These are phyloP conservation scores for Druon quercuslanigerum DNA, from an alignment of 1,140 invertebrate species.

Conservation along the genomic window DNA sequence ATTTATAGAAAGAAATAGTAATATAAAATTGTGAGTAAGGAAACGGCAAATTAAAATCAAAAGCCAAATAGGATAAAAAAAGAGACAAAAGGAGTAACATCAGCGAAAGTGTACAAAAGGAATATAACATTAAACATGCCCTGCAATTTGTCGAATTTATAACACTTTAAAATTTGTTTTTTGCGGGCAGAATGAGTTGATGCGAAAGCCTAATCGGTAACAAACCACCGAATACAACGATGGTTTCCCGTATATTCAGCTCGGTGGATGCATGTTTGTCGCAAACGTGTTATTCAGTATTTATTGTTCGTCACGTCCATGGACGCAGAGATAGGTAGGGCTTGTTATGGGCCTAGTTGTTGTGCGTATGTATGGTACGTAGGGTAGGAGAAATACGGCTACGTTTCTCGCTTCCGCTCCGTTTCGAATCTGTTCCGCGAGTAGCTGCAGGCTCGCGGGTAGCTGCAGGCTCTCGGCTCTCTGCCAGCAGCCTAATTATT, in stretches of 20 bases:
- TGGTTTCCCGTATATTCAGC: constrained; percentile 39
- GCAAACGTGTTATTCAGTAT: constrained; percentile 50
- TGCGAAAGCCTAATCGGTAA: constrained; percentile 32
- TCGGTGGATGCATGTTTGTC: constrained; percentile 16
- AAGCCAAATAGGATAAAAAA: no score
- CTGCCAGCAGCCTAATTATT: constrained; percentile 72
- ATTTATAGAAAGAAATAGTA: no score
- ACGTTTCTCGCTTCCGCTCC: constrained; percentile 40
- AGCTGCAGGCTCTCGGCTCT: constrained; percentile 62
- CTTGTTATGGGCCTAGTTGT: constrained; percentile 48
- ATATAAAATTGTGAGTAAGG: no score
- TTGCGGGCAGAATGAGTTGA: background rate
- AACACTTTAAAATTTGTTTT: background rate
- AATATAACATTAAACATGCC: no score
- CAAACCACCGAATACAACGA: constrained; percentile 49
- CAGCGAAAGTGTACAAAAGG: no score
- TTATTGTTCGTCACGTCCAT: constrained; percentile 56
- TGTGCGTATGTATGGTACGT: constrained; percentile 39
- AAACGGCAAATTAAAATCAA: no score
- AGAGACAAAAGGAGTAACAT: no score
- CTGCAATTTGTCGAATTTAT: background rate
- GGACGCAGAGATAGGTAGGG: constrained; percentile 36
- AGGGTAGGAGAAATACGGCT: background rate
- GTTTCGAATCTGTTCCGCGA: constrained; percentile 59
- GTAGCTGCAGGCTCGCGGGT: constrained; percentile 48